Base-by-base conservation (phyloP, 2,797 vertebrate genomes). In the Paratrypauchen microcephalus region DNA sequence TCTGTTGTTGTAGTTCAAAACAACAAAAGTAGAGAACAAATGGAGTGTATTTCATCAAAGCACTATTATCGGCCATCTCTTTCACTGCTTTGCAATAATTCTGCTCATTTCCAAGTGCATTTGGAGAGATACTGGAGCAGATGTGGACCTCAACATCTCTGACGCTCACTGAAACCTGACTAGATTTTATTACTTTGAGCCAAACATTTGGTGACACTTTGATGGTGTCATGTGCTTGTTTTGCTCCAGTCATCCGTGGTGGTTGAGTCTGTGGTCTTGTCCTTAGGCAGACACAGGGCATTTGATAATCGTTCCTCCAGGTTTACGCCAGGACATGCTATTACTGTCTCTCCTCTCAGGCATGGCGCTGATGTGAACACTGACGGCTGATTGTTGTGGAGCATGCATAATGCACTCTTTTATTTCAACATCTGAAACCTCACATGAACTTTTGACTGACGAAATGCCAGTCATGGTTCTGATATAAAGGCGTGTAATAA, bases 321-420 rank as follows among this genome's bases (percentile, higher is more conserved):
- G 75, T 76, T 84, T 82, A 73, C 41, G 70, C 77, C 56, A 85
- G 81, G 74, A 76, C 81, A 82, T 41, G 32, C 63, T 79, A 74
- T 75, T 72, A 81, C 45, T 2, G 77, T 81, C 70, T 82, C 52
- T 82, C 54, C 66, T 66, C 71, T 68, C 62, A 70, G 73, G 67
- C 80, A 72, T 68, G 66, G 23, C 55, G 21, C 30, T 58, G 59
- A 63, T 65, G 52, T 28, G 41, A 59, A 23, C 36, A 5, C 23
- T 36, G 47, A 32, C 19, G 50, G 24, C 26, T 30, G 0, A 56
- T 69, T 57, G 56, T 57, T 55, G 41, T 65, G 58, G 26, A 66
- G 58, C 56, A 19, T 55, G 63, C 12, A 12, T 24, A 60, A 23
- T 65, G 19, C 64, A 74, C 30, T 54, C 23, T 76, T 9, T 26